These are phyloP conservation scores for Meda fulgida DNA, from an alignment of 2,797 vertebrate genomes.

Conservation along the genomic window DNA sequence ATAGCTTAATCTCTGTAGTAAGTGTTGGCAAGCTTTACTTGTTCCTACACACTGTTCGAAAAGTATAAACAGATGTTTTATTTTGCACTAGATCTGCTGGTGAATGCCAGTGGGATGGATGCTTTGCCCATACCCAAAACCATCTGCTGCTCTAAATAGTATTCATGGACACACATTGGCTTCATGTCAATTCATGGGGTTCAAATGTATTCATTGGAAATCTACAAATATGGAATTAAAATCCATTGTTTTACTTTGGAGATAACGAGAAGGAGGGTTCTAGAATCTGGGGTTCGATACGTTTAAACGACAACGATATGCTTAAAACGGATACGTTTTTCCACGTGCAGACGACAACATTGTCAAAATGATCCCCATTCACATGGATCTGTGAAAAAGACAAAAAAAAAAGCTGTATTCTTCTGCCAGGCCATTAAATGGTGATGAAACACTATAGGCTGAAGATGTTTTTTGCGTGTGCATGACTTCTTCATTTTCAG, in stretches of 20 bases:
- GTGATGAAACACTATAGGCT: too few relatives aligned
- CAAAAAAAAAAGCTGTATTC: too few relatives aligned
- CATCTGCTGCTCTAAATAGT: background rate
- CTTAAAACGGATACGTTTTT: too few relatives aligned
- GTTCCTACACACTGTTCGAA: constrained; percentile 10
- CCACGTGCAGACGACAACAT: too few relatives aligned
- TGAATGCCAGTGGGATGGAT: background rate
- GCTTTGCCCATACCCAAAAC: background rate
- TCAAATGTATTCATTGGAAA: background rate
- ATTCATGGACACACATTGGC: background rate
- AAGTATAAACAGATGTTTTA: constrained; percentile 39
- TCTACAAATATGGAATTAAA: background rate
- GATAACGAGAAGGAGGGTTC: too few relatives aligned
- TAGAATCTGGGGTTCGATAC: too few relatives aligned
- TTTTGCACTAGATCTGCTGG: background rate
- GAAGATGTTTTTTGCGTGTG: too few relatives aligned
- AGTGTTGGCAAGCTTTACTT: background rate
- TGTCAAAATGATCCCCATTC: too few relatives aligned
- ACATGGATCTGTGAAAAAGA: too few relatives aligned
- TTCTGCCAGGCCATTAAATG: too few relatives aligned
- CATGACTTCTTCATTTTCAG: too few relatives aligned
- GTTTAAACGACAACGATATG: too few relatives aligned
- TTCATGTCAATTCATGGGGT: background rate
- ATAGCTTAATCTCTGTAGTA: background rate
- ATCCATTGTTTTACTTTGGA: background rate